Percentiles rank a stretch among this genome's conserved stretches.
phyloP scores from a whole-genome alignment of 2,797 vertebrate genomes.

The Sebastes elongatus region DNA sequence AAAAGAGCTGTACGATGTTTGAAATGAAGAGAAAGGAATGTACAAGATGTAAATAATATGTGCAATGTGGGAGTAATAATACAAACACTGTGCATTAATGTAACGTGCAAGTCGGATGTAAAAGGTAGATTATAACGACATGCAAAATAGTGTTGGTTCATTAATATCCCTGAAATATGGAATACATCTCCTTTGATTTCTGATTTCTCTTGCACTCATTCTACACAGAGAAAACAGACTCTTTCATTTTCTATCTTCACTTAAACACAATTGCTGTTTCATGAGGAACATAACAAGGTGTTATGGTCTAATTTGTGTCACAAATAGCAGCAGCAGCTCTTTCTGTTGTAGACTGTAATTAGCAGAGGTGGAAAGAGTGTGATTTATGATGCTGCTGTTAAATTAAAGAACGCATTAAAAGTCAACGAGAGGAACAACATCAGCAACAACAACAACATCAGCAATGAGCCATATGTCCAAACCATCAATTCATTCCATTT shows the following conservation, averaged over 20 bases:
- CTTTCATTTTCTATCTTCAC: not conserved
- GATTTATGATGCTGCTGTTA: not conserved
- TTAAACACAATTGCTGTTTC: not conserved
- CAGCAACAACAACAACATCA: not conserved
- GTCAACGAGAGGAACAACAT: not conserved
- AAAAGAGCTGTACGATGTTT: accelerated
- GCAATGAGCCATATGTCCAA: not conserved
- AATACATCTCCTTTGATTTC: not conserved
- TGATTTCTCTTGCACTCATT: not conserved
- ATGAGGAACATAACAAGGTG: not conserved
- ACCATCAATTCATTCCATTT: not conserved
- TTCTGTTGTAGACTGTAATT: not conserved
- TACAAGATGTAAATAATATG: not conserved
- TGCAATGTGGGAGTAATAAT: not conserved
- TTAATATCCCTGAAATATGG: not conserved
- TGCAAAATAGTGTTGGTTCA: not conserved
- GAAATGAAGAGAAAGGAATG: not conserved
- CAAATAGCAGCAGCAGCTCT: not conserved
- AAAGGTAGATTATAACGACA: not conserved
- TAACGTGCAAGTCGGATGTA: not conserved
- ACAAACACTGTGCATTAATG: not conserved
- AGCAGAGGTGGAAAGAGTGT: not conserved
- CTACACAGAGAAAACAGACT: not conserved
- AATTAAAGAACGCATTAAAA: not conserved
- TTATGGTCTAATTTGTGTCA: not conserved